These are phyloP conservation scores for Phoxinus dragarum DNA, from an alignment of 2,797 vertebrate species.

Conservation along the genomic window DNA sequence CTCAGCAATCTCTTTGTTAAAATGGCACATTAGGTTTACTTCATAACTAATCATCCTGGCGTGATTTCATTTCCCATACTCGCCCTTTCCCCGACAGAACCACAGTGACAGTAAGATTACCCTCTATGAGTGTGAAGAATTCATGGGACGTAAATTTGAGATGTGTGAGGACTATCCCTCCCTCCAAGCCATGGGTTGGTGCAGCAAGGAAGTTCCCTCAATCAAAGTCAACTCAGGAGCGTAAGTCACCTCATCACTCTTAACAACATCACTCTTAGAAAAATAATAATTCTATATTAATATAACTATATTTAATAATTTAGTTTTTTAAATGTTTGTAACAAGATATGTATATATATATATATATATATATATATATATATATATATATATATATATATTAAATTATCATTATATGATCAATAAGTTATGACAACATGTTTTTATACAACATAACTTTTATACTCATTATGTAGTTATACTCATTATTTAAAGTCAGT, in stretches of 20 bases:
- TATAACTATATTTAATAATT: background rate
- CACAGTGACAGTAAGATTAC: slow-evolving; percentile 92
- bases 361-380: too few species aligned
- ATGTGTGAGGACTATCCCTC: slow-evolving; percentile 95
- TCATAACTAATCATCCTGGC: background rate
- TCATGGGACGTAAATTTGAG: slow-evolving; percentile 95
- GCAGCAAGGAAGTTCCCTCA: slow-evolving; percentile 93
- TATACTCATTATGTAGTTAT: too few species aligned
- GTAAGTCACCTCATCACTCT: slow-evolving; percentile 76
- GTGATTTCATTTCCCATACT: background rate
- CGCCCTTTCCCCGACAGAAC: slow-evolving; percentile 67
- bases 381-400: too few species aligned
- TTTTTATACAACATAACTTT: too few species aligned
- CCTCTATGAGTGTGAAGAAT: slow-evolving; percentile 92
- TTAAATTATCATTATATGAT: background rate
- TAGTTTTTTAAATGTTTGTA: background rate
- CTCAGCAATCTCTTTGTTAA: background rate
- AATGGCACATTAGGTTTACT: background rate
- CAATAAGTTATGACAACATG: too few species aligned
- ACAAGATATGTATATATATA: background rate
- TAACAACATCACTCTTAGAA: background rate
- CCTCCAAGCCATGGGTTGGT: slow-evolving; percentile 97
- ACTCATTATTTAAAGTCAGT: too few species aligned
- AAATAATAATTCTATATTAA: background rate
- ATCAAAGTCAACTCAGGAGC: slow-evolving; percentile 94